Evolutionary conservation across 2,797 vertebrate species (phyloP).

Genomic region (Gambusia yucatana): DNA sequence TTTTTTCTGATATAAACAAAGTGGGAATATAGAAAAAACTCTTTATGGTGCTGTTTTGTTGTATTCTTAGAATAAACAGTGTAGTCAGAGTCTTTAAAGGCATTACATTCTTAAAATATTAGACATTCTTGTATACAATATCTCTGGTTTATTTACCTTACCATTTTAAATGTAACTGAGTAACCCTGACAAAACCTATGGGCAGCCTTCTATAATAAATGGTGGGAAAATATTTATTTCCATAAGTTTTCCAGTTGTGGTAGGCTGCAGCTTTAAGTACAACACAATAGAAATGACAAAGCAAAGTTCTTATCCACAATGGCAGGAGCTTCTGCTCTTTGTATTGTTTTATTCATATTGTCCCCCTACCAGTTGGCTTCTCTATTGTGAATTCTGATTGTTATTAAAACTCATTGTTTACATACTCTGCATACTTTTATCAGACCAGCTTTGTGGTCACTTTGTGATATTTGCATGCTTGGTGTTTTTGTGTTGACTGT

Average conservation of each 20-base stretch:
- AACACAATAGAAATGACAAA: not conserved
- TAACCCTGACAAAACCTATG: not conserved
- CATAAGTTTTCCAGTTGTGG: not conserved
- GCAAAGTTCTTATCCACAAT: not conserved
- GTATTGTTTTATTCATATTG: not conserved
- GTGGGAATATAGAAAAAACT: not conserved
- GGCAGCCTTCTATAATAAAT: not conserved
- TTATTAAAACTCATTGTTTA: not conserved
- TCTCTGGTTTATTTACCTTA: not conserved
- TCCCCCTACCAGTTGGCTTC: not conserved
- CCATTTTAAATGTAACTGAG: not conserved
- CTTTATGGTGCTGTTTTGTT: not conserved
- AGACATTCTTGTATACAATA: not conserved
- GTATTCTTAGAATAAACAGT: not conserved
- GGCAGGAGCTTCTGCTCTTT: not conserved
- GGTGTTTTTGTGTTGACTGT: not conserved
- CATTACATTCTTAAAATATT: not conserved
- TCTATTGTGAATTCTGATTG: not conserved
- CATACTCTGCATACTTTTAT: not conserved
- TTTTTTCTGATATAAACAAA: conserved; percentile 3
- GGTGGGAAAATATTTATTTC: not conserved
- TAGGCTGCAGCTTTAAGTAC: not conserved
- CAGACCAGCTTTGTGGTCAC: not conserved
- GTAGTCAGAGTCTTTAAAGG: not conserved
- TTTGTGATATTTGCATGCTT: not conserved